Evolutionary conservation across 2,113 vertebrate species (phyloP).

Genomic region (Craseonycteris thonglongyai): DNA sequence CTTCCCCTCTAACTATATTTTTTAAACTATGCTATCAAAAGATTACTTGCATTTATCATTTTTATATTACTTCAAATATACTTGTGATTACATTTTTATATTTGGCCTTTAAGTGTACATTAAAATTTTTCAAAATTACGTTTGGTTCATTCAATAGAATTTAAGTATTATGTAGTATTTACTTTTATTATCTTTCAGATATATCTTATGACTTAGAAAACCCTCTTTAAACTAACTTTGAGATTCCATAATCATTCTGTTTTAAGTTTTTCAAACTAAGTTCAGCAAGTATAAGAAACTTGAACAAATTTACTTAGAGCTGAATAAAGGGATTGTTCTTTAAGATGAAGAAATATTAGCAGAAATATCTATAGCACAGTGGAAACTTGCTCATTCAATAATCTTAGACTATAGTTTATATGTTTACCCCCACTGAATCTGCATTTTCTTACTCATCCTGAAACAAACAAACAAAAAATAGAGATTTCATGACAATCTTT

Average conservation of each 20-base stretch:
- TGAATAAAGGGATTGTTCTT: constrained; percentile 19
- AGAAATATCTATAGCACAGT: constrained; percentile 73
- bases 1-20: background rate
- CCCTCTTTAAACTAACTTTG: constrained; percentile 15
- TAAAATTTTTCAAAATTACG: constrained; percentile 8
- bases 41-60: background rate
- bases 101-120: background rate
- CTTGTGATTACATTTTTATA: background rate
- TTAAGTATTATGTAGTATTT: background rate
- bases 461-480: background rate
- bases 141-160: background rate
- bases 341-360: constrained; percentile 67
- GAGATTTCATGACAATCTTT: background rate
- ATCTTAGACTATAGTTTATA: background rate
- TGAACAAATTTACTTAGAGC: constrained; percentile 70
- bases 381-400: background rate
- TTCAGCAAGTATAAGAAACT: constrained; percentile 69
- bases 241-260: constrained; percentile 39
- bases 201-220: constrained; percentile 27
- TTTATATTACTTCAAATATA: constrained; percentile 10
- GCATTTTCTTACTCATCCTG: background rate
- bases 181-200: constrained; percentile 25
- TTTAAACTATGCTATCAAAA: background rate
- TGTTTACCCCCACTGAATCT: background rate
- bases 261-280: constrained; percentile 61